These are phyloP conservation scores for Aricia agestis DNA, from an alignment of 1,140 invertebrate species.

Conservation along the genomic window DNA sequence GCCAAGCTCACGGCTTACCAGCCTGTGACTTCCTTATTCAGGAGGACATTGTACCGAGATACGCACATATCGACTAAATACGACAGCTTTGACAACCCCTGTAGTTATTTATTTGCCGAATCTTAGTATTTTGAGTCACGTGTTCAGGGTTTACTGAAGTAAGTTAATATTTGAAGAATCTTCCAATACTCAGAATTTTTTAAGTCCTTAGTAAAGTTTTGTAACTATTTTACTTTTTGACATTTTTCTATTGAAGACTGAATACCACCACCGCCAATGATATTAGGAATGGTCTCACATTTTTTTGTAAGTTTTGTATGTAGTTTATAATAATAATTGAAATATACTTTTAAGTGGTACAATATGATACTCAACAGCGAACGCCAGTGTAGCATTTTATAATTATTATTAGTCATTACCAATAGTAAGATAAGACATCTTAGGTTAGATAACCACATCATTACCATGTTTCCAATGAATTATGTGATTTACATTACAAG, in stretches of 20 bases:
- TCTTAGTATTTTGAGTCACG: background rate
- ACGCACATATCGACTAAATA: constrained; percentile 75
- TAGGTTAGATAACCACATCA: constrained; percentile 11
- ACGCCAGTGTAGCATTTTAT: background rate
- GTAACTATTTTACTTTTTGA: constrained; percentile 1
- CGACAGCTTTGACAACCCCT: background rate
- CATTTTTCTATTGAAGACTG: constrained; percentile 7
- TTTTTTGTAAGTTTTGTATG: constrained; percentile 31
- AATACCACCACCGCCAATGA: background rate
- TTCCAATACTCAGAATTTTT: background rate
- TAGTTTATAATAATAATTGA: constrained; percentile 17
- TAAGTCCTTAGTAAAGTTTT: background rate
- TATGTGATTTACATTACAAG: constrained; percentile 54
- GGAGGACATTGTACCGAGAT: constrained; percentile 83
- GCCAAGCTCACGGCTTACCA: constrained; percentile 78
- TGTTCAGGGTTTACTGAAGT: constrained; percentile 5
- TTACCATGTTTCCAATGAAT: constrained; percentile 8
- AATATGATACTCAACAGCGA: background rate
- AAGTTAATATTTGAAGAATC: constrained; percentile 8
- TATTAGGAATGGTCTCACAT: constrained; percentile 11
- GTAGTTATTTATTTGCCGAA: background rate
- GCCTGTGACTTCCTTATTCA: constrained; percentile 86
- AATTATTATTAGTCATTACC: background rate
- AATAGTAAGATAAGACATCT: constrained; percentile 11
- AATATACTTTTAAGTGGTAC: background rate